Percentiles rank a stretch among this genome's conserved stretches.
These are phyloP conservation scores for Trogon surrucura DNA, from an alignment of 2,113 vertebrate species.

Conservation along the genomic window DNA sequence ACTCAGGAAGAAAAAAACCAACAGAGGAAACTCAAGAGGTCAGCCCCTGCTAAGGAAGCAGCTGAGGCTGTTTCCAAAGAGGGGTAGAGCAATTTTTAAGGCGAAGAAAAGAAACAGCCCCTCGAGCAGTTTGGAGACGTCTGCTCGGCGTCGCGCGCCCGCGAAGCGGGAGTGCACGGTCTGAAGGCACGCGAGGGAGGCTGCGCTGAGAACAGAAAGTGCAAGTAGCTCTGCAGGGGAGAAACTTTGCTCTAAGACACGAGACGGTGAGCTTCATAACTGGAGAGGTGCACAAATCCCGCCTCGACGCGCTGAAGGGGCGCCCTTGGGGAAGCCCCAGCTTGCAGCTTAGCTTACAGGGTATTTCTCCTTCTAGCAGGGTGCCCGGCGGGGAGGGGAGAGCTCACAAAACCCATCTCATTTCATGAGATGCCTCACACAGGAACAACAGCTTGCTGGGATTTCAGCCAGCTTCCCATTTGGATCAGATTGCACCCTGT, in stretches of 20 bases:
- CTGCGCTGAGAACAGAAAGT: neutral
- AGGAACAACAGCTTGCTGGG: neutral
- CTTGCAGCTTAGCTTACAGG: neutral
- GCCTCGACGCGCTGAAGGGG: neutral
- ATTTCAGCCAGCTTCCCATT: conserved; percentile 36
- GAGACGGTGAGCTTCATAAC: accelerated
- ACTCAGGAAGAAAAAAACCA: neutral
- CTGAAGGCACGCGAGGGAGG: neutral
- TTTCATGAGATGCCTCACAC: neutral
- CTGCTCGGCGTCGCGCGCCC: accelerated
- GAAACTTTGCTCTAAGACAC: neutral
- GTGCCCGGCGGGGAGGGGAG: neutral
- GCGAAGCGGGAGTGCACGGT: accelerated
- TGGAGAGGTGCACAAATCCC: neutral
- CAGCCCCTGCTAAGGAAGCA: neutral
- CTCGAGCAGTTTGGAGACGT: neutral
- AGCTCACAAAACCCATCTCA: neutral
- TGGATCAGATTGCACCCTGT: conserved; percentile 3
- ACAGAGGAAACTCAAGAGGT: neutral
- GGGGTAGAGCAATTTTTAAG: neutral
- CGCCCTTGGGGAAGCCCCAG: neutral
- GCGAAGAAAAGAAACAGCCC: neutral
- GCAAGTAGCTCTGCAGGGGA: accelerated
- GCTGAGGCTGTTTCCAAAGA: neutral
- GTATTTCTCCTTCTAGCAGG: neutral